Evolutionary conservation across 1,140 invertebrate species (phyloP), one percentile per base, ranked within the genome.

Genomic region (Psilanteris sp.): DNA sequence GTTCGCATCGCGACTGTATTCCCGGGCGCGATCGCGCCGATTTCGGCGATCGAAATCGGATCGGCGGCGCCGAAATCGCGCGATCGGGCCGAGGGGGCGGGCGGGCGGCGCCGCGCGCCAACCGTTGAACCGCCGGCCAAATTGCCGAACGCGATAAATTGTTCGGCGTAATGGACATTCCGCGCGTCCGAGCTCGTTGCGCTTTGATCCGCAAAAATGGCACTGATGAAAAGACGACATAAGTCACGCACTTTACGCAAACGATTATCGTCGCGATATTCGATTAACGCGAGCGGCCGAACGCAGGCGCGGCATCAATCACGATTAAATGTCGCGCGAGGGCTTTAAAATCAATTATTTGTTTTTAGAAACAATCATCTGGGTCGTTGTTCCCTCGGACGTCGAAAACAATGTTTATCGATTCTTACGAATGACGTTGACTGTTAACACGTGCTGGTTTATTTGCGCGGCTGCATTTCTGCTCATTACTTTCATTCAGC

Each of bases 391-490:
- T 52, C 43, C 10, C 7, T 16, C 11, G 16, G 41, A 36, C 26
- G 36, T 20, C 27, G 14, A 31, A 24, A 32, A 39, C 8, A 37
- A 50, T 20, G 32, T 6, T 44, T 54, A 64, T 50, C 59, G 44
- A 52, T 66, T 57, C 44, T 1, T 32, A 18, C 32, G 26, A 57
- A 59, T 43, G 46, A 54, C 32, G 68, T 39, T 64, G 61, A 59
- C 59, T 61, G 36, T 64, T 36, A 36, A 52, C 71, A 61, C 52
- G 71, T 75, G 71, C 37, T 50, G 43, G 52, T 48, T 59, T 27
- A 32, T 59, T 52, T 16, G 52, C 66, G 52, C 36, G 29, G 10
- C 31, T 15, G 9, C n/a, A 39, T 32, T 61, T 22, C 8, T 13
- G 39, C 13, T 32, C 29, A 26, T 37, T 13, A 13, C 31, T 9